phyloP scores from a whole-genome alignment of 2,888 invertebrate genomes.

The Rambutsinella grinnellia region DNA sequence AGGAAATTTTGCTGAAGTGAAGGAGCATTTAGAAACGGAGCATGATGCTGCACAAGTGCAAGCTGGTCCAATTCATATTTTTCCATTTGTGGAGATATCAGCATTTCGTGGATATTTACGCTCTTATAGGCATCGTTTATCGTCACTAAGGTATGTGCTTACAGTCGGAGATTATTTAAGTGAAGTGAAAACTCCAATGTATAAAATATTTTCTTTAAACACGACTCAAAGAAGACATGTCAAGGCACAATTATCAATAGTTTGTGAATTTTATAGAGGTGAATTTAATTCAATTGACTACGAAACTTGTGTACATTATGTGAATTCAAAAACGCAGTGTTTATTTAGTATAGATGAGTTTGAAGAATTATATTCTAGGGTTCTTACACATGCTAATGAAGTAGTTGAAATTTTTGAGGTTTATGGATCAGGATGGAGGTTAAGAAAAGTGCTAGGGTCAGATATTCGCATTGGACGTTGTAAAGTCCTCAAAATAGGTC shows the following conservation, averaged over 20 bases:
- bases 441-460: conserved; percentile 6
- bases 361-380: background rate
- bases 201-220: conserved; percentile 11
- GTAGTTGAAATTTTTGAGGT: conserved; percentile 17
- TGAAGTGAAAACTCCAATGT: background rate
- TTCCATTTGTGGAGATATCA: conserved; percentile 22
- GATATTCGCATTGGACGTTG: conserved; percentile 14
- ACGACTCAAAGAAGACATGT: background rate
- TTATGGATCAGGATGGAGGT: conserved; percentile 21
- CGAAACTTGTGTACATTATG: conserved; percentile 19
- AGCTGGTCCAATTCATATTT: background rate
- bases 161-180: background rate
- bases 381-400: background rate
- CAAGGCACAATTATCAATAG: conserved; percentile 17
- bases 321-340: conserved; percentile 8
- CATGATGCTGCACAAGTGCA: conserved; percentile 27
- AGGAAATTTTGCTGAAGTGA: background rate
- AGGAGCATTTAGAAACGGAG: background rate
- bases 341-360: background rate
- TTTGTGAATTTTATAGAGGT: conserved; percentile 17
- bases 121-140: conserved; percentile 16
- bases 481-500: background rate
- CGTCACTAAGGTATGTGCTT: background rate
- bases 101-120: conserved; percentile 26
- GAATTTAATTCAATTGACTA: background rate